Evolutionary conservation across 2,888 invertebrate genomes (phyloP).

Genomic region (Pyrocoelia pectoralis): DNA sequence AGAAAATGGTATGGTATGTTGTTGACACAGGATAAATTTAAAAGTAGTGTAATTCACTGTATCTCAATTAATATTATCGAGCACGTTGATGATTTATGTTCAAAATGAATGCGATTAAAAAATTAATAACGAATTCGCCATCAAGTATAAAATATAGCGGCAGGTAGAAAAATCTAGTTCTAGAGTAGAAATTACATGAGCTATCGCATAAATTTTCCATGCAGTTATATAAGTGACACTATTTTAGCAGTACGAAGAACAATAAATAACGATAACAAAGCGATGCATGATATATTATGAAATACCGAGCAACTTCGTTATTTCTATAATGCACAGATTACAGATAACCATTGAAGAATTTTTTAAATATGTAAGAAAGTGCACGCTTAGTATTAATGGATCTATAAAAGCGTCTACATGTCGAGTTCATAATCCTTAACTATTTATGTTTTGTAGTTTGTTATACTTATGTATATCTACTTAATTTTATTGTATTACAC

Average conservation of each 20-base stretch:
- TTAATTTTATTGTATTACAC: constrained; percentile 21
- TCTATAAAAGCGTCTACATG: constrained; percentile 27
- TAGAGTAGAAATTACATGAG: not conserved
- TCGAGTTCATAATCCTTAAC: constrained; percentile 9
- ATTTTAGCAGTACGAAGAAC: constrained; percentile 27
- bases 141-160: not conserved
- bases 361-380: constrained; percentile 25
- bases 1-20: too few relatives aligned
- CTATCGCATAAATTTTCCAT: constrained; percentile 35
- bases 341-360: constrained; percentile 25
- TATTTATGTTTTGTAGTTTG: constrained; percentile 16
- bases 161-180: constrained; percentile 10
- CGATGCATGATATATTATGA: constrained; percentile 30
- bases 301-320: constrained; percentile 14
- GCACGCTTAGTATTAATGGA: constrained; percentile 29
- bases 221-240: constrained; percentile 38
- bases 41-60: too few relatives aligned
- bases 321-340: constrained; percentile 21
- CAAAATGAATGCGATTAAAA: not conserved
- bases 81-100: not conserved
- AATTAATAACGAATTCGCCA: not conserved
- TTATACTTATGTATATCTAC: constrained; percentile 9
- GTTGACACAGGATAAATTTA: too few relatives aligned
- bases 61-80: too few relatives aligned
- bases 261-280: constrained; percentile 34